A percentile compares a stretch with the other conserved stretches of the same genome.
phyloP scores from a whole-genome alignment of 2,888 invertebrate species.

The Erannis defoliaria region DNA sequence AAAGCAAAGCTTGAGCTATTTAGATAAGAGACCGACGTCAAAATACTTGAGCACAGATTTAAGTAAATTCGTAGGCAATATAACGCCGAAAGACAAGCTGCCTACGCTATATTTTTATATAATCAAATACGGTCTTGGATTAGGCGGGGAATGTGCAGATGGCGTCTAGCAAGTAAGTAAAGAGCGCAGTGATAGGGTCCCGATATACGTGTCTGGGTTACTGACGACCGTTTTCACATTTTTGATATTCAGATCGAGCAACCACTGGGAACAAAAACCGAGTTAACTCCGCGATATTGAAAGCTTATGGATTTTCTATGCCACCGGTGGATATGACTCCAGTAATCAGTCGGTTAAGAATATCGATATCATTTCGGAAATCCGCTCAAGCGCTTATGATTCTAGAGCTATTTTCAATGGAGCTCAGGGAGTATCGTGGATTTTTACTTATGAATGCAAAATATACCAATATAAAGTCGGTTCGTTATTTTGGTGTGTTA shows the following conservation, averaged over 20 bases:
- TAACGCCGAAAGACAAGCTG: constrained; percentile 51
- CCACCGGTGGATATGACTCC: constrained; percentile 69
- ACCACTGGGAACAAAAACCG: constrained; percentile 83
- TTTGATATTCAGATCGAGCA: constrained; percentile 85
- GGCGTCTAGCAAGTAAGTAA: constrained; percentile 83
- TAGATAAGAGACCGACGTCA: constrained; percentile 7
- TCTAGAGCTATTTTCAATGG: constrained; percentile 27
- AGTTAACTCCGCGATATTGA: constrained; percentile 84
- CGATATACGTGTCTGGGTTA: constrained; percentile 83
- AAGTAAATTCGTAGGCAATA: constrained; percentile 28
- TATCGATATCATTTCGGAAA: constrained; percentile 49
- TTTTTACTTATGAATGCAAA: constrained; percentile 17
- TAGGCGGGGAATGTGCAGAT: constrained; percentile 83
- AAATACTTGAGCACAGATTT: constrained; percentile 27
- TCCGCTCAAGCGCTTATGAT: constrained; percentile 35
- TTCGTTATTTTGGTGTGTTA: constrained; percentile 19
- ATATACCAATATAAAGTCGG: constrained; percentile 5
- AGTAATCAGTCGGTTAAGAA: constrained; percentile 67
- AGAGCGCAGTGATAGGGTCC: constrained; percentile 85
- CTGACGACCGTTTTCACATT: constrained; percentile 83
- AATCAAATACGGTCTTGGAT: constrained; percentile 83
- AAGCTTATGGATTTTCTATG: constrained; percentile 85
- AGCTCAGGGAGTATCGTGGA: constrained; percentile 2
- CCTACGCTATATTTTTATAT: constrained; percentile 70
- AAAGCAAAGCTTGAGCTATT: constrained; percentile 14